A percentile compares a stretch with the other conserved stretches of the same genome.
Conservation (phyloP, 2,888 invertebrate species). For the Mycalesis mineus region DNA sequence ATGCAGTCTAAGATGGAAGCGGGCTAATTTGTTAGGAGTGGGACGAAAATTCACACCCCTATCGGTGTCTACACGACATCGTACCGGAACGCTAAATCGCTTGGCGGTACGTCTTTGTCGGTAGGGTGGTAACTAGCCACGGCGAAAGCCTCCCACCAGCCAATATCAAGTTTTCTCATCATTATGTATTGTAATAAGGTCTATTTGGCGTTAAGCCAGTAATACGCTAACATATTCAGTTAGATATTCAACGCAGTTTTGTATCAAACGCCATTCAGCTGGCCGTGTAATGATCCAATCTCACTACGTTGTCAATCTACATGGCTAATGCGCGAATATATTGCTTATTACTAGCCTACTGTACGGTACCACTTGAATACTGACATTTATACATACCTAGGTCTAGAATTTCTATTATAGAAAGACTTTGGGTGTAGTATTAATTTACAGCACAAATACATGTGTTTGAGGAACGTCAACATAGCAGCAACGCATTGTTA, state of each 20-base stretch:
- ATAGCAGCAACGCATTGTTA: no score
- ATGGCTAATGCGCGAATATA: slow-evolving; percentile 36
- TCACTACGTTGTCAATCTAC: slow-evolving; percentile 44
- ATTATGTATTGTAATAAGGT: neutral
- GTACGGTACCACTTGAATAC: neutral
- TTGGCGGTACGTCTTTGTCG: no score
- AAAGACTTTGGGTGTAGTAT: no score
- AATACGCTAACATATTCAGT: slow-evolving; percentile 11
- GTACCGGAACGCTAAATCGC: no score
- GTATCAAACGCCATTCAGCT: slow-evolving; percentile 23
- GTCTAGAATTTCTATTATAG: neutral
- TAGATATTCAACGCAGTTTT: slow-evolving; percentile 25
- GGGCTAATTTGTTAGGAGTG: no score
- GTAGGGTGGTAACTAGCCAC: no score
- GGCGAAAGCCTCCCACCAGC: no score
- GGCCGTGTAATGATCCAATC: slow-evolving; percentile 47
- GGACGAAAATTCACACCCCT: no score
- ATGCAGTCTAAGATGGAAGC: no score
- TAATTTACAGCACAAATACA: no score
- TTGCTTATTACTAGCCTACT: neutral
- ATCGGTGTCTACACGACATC: no score
- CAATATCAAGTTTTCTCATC: neutral
- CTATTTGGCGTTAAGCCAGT: neutral
- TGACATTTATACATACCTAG: neutral
- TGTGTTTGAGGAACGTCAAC: no score